A percentile compares a stretch with the other conserved stretches of the same genome.
phyloP scores from a whole-genome alignment of 2,888 invertebrate species.

The Chirona hameri region DNA sequence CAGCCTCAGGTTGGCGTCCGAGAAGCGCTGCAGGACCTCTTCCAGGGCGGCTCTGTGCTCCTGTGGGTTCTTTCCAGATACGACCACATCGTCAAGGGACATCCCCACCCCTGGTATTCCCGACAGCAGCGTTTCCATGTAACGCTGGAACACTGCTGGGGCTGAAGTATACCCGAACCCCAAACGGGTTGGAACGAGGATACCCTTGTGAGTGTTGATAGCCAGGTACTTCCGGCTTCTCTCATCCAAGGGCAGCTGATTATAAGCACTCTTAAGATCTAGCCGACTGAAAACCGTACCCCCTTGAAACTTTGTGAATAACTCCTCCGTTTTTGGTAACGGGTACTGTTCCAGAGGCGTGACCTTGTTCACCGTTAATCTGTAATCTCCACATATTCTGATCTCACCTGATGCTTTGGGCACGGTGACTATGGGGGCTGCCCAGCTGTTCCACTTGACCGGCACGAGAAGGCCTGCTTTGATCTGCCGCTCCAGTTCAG shows the following conservation, averaged over 20 bases:
- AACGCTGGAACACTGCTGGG: neutral
- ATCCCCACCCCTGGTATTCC: neutral
- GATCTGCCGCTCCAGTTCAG: neutral
- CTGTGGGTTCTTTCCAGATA: neutral
- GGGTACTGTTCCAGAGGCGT: neutral
- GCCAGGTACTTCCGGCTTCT: neutral
- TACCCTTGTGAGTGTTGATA: neutral
- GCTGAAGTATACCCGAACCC: neutral
- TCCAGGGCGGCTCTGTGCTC: neutral
- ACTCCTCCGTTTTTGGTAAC: neutral
- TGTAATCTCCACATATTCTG: neutral
- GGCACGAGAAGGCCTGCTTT: neutral
- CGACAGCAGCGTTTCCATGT: neutral
- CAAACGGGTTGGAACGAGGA: neutral
- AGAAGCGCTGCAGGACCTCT: neutral
- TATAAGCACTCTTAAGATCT: neutral
- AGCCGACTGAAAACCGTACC: neutral
- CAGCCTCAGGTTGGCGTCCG: neutral
- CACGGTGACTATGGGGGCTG: neutral
- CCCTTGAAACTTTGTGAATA: neutral
- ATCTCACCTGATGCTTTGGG: neutral
- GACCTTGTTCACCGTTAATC: neutral
- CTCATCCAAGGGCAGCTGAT: neutral
- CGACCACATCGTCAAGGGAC: neutral
- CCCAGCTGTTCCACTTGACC: neutral